Evolutionary conservation across 30 jellyfish, hydroid and myxozoan species (phyloP), one percentile per base, ranked within the genome.

Genomic region (Aurelia aurita complex sp. Pacific): DNA sequence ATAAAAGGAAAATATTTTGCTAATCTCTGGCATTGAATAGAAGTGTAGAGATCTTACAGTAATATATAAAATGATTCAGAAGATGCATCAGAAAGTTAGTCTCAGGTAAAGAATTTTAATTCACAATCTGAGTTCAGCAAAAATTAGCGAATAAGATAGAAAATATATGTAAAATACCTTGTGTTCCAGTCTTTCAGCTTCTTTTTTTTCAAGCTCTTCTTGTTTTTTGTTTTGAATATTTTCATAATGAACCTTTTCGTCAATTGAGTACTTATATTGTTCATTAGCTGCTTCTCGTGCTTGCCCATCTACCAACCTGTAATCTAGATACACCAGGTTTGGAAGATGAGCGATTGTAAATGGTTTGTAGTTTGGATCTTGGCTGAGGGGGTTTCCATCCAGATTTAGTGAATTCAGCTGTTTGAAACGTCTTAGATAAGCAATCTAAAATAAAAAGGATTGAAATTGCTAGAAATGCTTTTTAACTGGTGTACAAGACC

Each of bases 301-400:
- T 23, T 73, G 87, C 50, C 78, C 89, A 82, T 92, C 98, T 19
- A 92, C 92, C 19, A 92, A 67, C 33, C 98, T 72, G 88, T 92
- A 92, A 50, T 92, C 97, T 67, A 92, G 62, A 43, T 92, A 92
- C 36, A 92, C 98, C 60, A 92, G 60, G 23, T 76, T 54, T 60
- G 98, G 98, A 23, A 92, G 85, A 60, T 92, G 97, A 55, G 98
- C 89, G 7, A 87, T 68, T 69, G 91, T 76, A 62, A 88, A 92
- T 51, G 95, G 88, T 64, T 68, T 84, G 76, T 92, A 92, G 23
- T 87, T 89, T 40, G 83, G 90, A 76, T 81, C 87, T 73, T 87
- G 89, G 85, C 97, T 86, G 50, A 92, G 43, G 3, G 98, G 98
- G 68, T 92, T 92, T 9, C 98, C 98, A 80, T 82, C 86, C 60